phyloP scores from a whole-genome alignment of 64 coral and sea anemone species.

The Platygyra sinensis region DNA sequence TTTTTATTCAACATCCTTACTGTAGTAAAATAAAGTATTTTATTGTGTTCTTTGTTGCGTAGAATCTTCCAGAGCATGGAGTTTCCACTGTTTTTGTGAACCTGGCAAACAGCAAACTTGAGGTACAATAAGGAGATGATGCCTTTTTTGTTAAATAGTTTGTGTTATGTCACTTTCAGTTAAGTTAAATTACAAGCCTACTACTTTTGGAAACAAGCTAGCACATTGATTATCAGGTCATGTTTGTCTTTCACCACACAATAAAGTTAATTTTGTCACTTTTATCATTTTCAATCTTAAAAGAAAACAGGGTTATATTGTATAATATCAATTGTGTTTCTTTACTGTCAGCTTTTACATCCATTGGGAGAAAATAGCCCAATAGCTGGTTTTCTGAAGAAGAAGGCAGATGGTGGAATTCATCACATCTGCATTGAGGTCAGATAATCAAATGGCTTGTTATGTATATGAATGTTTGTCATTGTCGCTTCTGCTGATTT shows the following conservation, averaged over 20 bases:
- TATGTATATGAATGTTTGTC: neutral
- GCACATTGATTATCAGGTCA: no score
- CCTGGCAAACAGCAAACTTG: slow-evolving; percentile 96
- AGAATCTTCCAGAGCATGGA: slow-evolving; percentile 96
- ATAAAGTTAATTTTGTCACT: no score
- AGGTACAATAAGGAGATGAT: slow-evolving; percentile 55
- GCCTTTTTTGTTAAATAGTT: neutral
- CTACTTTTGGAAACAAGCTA: no score
- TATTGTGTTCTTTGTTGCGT: neutral
- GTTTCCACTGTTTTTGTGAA: slow-evolving; percentile 97
- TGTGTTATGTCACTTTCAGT: no score
- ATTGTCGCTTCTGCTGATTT: no score
- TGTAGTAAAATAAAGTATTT: neutral
- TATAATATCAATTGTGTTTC: neutral
- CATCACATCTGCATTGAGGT: slow-evolving; percentile 99
- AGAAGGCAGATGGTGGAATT: slow-evolving; percentile 94
- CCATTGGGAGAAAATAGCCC: slow-evolving; percentile 98
- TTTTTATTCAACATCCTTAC: neutral
- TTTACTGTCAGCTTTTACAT: slow-evolving; percentile 71
- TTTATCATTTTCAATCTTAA: no score
- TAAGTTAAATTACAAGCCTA: no score
- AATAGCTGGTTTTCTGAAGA: slow-evolving; percentile 89
- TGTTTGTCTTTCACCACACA: no score
- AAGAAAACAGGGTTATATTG: neutral
- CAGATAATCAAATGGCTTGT: neutral